These are phyloP conservation scores for Steatornis caripensis DNA, from an alignment of 2,113 vertebrate species.

Conservation along the genomic window DNA sequence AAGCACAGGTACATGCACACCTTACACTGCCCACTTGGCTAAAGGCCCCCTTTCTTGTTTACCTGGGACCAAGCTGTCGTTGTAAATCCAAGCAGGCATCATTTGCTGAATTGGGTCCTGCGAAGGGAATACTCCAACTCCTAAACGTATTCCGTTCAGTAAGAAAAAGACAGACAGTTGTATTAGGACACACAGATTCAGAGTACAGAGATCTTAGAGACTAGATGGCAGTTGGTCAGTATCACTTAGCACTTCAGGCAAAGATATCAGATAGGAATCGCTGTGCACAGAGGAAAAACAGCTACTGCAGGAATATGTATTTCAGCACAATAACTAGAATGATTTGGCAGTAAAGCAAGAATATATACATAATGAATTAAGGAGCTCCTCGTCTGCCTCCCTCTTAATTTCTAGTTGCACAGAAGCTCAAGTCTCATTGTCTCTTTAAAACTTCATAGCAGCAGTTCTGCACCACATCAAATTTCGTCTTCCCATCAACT, in stretches of 20 bases:
- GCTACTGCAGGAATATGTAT: not conserved
- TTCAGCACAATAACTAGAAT: not conserved
- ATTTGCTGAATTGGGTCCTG: conserved; percentile 91
- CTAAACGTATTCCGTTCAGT: conserved; percentile 46
- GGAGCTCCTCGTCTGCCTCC: not conserved
- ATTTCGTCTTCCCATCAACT: not conserved
- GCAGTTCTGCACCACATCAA: not conserved
- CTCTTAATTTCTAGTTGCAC: not conserved
- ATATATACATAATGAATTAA: not conserved
- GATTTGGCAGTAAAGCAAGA: not conserved
- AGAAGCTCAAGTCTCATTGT: not conserved
- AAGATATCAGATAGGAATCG: conserved; percentile 7
- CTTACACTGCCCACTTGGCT: not conserved
- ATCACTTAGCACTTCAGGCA: not conserved
- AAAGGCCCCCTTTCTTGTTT: not conserved
- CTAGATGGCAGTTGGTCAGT: not conserved
- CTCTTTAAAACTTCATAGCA: not conserved
- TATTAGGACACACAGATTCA: not conserved
- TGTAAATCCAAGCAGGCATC: conserved; percentile 93
- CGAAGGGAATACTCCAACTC: conserved; percentile 88
- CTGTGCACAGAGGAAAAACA: not conserved
- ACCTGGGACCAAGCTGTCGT: conserved; percentile 94
- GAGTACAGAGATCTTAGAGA: not conserved
- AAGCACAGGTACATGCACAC: not conserved
- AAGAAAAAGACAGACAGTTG: not conserved